Conservation (phyloP, 2,797 vertebrate genomes). For the Micropoecilia bifurca region DNA sequence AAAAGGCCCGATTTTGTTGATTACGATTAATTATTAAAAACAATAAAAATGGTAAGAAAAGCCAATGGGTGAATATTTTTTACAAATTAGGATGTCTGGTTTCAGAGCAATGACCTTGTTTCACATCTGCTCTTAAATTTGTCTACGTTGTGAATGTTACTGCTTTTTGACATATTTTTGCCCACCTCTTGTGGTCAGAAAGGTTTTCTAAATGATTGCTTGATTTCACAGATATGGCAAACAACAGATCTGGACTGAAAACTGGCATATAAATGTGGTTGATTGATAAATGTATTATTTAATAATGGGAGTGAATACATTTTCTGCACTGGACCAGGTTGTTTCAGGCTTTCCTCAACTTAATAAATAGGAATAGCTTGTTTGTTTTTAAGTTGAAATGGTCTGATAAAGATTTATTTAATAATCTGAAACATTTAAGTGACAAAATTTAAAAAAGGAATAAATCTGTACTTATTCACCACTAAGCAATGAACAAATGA, state of each 20-base stretch:
- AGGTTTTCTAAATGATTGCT: not conserved
- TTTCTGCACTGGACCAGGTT: not conserved
- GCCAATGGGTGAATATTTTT: not conserved
- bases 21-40: not conserved
- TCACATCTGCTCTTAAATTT: not conserved
- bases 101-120: not conserved
- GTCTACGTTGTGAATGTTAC: not conserved
- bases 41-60: not conserved
- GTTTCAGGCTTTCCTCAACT: not conserved
- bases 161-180: not conserved
- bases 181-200: not conserved
- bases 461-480: not conserved
- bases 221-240: not conserved
- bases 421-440: not conserved
- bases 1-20: not conserved
- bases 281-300: not conserved
- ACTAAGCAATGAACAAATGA: not conserved
- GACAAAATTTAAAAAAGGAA: too few relatives aligned
- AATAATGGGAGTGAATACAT: not conserved
- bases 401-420: not conserved
- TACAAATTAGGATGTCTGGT: too few relatives aligned
- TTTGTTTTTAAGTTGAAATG: not conserved
- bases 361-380: not conserved
- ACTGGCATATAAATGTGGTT: not conserved
- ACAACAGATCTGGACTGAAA: not conserved